Conservation (phyloP, 2,113 vertebrate genomes). For the Tachysurus vachellii region DNA sequence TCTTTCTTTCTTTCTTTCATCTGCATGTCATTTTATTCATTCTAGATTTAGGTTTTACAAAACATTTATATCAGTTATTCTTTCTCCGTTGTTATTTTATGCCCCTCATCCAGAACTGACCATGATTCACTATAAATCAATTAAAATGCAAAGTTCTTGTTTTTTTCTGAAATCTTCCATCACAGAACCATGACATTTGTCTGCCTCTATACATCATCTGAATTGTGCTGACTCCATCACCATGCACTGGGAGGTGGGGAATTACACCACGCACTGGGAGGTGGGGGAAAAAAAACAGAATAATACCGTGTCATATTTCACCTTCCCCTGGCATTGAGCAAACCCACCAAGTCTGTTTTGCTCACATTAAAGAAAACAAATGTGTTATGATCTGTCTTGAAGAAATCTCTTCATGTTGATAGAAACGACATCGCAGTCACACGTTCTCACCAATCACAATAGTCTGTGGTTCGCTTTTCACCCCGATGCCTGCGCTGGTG, state of each 20-base stretch:
- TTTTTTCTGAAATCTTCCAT: not conserved
- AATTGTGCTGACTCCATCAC: conserved; percentile 6
- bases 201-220: not conserved
- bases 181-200: not conserved
- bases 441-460: conserved; percentile 84
- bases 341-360: not conserved
- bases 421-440: conserved; percentile 86
- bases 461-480: conserved; percentile 92
- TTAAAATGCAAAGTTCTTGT: not conserved
- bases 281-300: not conserved
- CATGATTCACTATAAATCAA: not conserved
- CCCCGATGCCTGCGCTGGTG: conserved; percentile 91
- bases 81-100: not conserved
- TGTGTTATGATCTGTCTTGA: not conserved
- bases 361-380: not conserved
- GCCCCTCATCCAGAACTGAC: not conserved
- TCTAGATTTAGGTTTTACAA: not conserved
- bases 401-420: conserved; percentile 77
- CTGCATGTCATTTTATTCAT: not conserved
- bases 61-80: not conserved
- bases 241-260: not conserved
- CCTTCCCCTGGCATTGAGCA: not conserved
- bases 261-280: too few species aligned
- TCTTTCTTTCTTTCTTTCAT: not conserved
- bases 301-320: conserved; percentile 3